A percentile compares a stretch with the other conserved stretches of the same genome.
Evolutionary conservation across 2,113 vertebrate genomes (phyloP).

Genomic region (Lipotes vexillifer): DNA sequence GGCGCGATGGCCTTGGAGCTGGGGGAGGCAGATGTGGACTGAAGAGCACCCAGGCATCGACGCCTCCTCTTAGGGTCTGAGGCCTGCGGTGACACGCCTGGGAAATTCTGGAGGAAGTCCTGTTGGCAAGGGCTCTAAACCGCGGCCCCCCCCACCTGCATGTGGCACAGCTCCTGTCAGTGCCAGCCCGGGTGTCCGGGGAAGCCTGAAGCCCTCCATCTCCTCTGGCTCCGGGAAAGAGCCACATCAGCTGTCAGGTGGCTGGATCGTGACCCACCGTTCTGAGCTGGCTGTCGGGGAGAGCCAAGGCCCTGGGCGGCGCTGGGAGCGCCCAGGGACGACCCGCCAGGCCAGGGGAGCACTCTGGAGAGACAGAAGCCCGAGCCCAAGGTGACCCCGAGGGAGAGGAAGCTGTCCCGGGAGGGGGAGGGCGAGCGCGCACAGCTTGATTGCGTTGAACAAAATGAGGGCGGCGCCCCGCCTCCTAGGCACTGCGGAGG

Average conservation of each 20-base stretch:
- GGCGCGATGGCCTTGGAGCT: neutral
- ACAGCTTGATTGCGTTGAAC: neutral
- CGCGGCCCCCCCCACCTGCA: no score
- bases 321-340: neutral
- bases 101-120: neutral
- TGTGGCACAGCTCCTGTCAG: neutral
- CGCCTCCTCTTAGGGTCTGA: neutral
- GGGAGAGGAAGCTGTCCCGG: neutral
- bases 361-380: neutral
- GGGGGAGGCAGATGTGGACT: no score
- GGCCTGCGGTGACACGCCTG: neutral
- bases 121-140: neutral
- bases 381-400: neutral
- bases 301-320: neutral
- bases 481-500: neutral
- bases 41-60: neutral
- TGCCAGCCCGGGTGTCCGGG: neutral
- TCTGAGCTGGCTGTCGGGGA: neutral
- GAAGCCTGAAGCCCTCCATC: neutral
- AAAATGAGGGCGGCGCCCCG: neutral
- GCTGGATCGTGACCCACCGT: neutral
- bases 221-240: neutral
- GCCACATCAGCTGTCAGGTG: neutral
- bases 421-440: neutral
- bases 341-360: neutral